phyloP scores from a whole-genome alignment of 92 coral and sea anemone genomes.

The Desmophyllum pertusum region DNA sequence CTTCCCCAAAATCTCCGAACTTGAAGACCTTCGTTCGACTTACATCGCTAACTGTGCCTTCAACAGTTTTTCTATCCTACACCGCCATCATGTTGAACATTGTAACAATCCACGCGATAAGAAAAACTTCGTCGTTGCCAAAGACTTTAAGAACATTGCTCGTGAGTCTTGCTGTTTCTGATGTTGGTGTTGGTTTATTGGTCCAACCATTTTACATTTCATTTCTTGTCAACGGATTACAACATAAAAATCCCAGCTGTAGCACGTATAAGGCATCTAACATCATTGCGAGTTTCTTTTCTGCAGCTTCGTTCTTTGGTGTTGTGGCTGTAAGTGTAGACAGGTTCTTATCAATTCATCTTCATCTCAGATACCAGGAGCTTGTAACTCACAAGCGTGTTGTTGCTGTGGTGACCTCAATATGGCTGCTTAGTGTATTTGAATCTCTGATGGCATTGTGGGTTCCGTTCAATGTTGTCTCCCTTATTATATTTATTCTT shows the following conservation, averaged over 20 bases:
- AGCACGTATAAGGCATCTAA: neutral
- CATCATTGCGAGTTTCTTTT: neutral
- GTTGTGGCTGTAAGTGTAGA: neutral
- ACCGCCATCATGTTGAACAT: conserved; percentile 14
- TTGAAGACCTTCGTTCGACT: neutral
- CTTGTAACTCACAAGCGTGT: conserved; percentile 15
- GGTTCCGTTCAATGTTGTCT: too few relatives aligned
- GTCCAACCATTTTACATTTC: conserved; percentile 1
- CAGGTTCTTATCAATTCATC: conserved; percentile 5
- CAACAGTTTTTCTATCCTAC: neutral
- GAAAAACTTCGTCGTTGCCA: conserved; percentile 14
- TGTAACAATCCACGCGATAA: conserved; percentile 10
- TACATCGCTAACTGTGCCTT: neutral
- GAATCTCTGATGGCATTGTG: too few relatives aligned
- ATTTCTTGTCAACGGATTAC: neutral
- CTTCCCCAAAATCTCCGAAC: neutral
- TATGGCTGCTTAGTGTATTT: too few relatives aligned
- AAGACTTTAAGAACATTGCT: conserved; percentile 19
- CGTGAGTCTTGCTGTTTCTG: conserved; percentile 21
- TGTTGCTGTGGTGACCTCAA: neutral
- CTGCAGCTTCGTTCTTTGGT: neutral
- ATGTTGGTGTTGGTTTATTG: conserved; percentile 11
- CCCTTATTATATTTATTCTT: too few relatives aligned
- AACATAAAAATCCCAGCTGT: neutral
- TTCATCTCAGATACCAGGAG: conserved; percentile 20